Percentiles rank a stretch among this genome's conserved stretches.
phyloP scores from a whole-genome alignment of 2,113 vertebrate genomes.

The Pongo pygmaeus region DNA sequence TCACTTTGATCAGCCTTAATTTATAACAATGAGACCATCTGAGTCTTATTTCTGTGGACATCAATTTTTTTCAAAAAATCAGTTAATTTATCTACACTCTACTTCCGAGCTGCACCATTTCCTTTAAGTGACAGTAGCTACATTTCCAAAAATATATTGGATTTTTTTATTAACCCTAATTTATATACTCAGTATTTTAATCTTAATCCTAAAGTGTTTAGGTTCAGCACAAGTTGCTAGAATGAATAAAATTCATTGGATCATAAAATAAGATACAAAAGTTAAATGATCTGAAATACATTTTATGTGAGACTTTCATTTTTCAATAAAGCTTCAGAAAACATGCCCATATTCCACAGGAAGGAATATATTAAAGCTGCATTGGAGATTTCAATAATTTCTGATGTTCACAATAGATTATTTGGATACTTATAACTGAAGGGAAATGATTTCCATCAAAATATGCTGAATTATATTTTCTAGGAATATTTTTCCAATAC shows the following conservation, averaged over 20 bases:
- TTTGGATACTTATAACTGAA: constrained; percentile 75
- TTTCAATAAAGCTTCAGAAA: constrained; percentile 82
- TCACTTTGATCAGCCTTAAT: constrained; percentile 73
- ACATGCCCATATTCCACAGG: constrained; percentile 66
- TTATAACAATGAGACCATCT: constrained; percentile 72
- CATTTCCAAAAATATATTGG: constrained; percentile 66
- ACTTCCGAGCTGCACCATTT: constrained; percentile 61
- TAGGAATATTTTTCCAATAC: constrained; percentile 48
- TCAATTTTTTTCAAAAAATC: constrained; percentile 62
- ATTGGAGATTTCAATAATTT: constrained; percentile 77
- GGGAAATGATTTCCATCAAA: constrained; percentile 70
- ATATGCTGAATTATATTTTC: constrained; percentile 73
- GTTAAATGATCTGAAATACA: constrained; percentile 82
- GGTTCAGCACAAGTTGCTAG: constrained; percentile 68
- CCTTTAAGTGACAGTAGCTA: constrained; percentile 55
- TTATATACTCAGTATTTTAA: constrained; percentile 76
- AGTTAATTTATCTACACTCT: constrained; percentile 13
- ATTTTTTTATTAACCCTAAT: constrained; percentile 78
- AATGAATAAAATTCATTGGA: constrained; percentile 80
- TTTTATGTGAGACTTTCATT: constrained; percentile 79
- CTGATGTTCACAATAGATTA: constrained; percentile 72
- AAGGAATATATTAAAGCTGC: constrained; percentile 77
- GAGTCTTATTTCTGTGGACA: constrained; percentile 71
- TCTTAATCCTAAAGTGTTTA: constrained; percentile 68
- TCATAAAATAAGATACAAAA: constrained; percentile 82